Evolutionary conservation across 2,113 vertebrate species (phyloP).

Genomic region (Arenaria interpres): DNA sequence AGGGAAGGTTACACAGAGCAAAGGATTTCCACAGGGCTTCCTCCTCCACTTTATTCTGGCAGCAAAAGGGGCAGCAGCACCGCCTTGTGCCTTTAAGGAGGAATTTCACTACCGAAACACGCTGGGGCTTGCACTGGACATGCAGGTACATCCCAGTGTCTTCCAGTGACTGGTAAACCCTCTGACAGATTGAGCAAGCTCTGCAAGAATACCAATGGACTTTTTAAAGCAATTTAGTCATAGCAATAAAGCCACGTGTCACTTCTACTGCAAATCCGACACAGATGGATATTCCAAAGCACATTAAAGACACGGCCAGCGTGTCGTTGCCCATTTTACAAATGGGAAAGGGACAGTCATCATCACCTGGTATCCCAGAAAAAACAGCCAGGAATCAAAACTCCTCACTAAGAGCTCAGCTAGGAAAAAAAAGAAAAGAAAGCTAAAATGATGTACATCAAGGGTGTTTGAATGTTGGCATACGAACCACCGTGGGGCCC

Average conservation of each 20-base stretch:
- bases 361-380: background rate
- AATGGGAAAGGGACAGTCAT: background rate
- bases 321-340: rapidly evolving
- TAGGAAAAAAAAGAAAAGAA: background rate
- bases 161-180: background rate
- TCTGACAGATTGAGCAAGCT: background rate
- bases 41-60: background rate
- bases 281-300: background rate
- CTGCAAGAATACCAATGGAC: background rate
- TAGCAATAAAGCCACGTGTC: background rate
- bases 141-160: background rate
- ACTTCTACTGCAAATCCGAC: background rate
- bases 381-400: background rate
- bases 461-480: background rate
- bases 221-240: background rate
- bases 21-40: background rate
- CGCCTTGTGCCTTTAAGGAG: constrained; percentile 29
- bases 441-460: background rate
- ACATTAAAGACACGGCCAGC: rapidly evolving
- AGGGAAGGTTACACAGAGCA: background rate
- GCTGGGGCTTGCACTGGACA: background rate
- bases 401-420: background rate
- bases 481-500: background rate
- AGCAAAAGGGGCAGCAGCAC: constrained; percentile 36
- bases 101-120: background rate